phyloP scores from a whole-genome alignment of 2,797 vertebrate species.

The Sebastes taczanowskii region DNA sequence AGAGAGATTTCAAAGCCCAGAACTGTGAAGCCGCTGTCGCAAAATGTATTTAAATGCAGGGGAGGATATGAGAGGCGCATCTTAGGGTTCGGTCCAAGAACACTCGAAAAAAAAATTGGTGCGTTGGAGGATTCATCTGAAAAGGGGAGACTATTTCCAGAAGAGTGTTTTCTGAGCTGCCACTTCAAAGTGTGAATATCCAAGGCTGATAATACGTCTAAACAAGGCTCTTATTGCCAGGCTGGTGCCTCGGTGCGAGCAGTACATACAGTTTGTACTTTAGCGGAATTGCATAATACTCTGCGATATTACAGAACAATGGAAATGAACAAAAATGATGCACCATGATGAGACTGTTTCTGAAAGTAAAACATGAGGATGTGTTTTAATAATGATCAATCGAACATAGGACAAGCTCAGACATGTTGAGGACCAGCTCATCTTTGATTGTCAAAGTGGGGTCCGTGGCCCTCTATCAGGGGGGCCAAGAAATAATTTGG shows the following conservation, averaged over 20 bases:
- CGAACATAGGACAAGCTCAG: slow-evolving; percentile 3
- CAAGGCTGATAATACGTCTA: slow-evolving; percentile 52
- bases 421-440: not conserved
- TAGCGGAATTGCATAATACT: not conserved
- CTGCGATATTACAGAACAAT: not conserved
- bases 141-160: slow-evolving; percentile 68
- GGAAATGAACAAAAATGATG: not conserved
- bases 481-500: not conserved
- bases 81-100: slow-evolving; percentile 65
- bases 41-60: slow-evolving; percentile 51
- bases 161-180: slow-evolving; percentile 58
- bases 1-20: slow-evolving; percentile 3
- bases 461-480: no score
- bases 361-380: not conserved
- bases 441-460: not conserved
- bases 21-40: slow-evolving; percentile 9
- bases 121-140: slow-evolving; percentile 69
- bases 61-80: slow-evolving; percentile 59
- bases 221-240: slow-evolving; percentile 37
- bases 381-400: not conserved
- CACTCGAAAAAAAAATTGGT: slow-evolving; percentile 33
- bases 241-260: slow-evolving; percentile 15
- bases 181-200: slow-evolving; percentile 71
- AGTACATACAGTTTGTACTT: slow-evolving; percentile 26
- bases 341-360: not conserved